Percentiles rank a stretch among this genome's conserved stretches.
Evolutionary conservation across 2,888 invertebrate genomes (phyloP).

Genomic region (Thumatha senex): DNA sequence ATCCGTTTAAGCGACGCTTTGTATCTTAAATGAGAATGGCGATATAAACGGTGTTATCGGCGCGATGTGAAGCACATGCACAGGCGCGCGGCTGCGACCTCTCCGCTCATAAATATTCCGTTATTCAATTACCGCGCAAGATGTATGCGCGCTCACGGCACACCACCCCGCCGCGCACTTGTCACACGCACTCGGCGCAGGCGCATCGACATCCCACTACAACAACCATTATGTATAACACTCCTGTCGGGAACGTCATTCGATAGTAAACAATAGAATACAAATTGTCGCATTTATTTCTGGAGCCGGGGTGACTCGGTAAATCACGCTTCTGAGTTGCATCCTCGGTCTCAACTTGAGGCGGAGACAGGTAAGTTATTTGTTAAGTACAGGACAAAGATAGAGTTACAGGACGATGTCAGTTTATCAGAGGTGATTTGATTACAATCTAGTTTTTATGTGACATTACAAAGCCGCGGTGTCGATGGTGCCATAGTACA

Average conservation of each 20-base stretch:
- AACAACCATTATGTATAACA: conserved; percentile 3
- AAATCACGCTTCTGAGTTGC: conserved; percentile 5
- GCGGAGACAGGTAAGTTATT: too few relatives aligned
- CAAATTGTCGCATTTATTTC: conserved; percentile 5
- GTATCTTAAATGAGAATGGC: conserved; percentile 25
- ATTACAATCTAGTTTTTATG: too few relatives aligned
- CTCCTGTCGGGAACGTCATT: neutral
- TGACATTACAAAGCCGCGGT: too few relatives aligned
- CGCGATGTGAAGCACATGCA: conserved; percentile 1
- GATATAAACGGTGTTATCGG: conserved; percentile 28
- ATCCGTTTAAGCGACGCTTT: conserved; percentile 25
- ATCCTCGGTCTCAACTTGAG: neutral
- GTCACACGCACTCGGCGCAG: conserved; percentile 9
- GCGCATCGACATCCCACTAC: conserved; percentile 2
- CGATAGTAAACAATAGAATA: conserved; percentile 12
- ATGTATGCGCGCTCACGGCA: conserved; percentile 39
- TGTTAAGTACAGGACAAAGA: too few relatives aligned
- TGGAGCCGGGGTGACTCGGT: neutral
- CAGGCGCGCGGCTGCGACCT: neutral
- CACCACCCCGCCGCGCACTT: conserved; percentile 13
- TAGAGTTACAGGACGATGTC: too few relatives aligned
- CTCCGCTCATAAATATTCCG: conserved; percentile 24
- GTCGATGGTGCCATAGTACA: too few relatives aligned
- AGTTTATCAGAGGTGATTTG: too few relatives aligned
- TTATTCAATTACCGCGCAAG: conserved; percentile 47